Percentiles rank a stretch among this genome's conserved stretches.
These are phyloP conservation scores for Sisor rabdophorus DNA, from an alignment of 2,113 vertebrate genomes.

Conservation along the genomic window DNA sequence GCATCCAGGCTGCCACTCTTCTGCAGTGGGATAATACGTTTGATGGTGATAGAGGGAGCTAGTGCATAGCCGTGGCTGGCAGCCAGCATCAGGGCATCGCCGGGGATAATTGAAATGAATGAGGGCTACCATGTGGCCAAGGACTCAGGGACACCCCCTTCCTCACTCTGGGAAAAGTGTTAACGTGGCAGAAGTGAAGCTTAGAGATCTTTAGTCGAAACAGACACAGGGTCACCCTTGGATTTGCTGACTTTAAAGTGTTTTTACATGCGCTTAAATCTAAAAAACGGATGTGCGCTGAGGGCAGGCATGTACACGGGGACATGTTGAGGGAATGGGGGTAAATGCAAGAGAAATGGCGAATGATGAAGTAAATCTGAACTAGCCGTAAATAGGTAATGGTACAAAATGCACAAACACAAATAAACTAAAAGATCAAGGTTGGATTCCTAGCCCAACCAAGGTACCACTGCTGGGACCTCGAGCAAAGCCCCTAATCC, in stretches of 20 bases:
- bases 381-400: not conserved
- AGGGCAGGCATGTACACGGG: slow-evolving; percentile 17
- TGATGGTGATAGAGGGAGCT: slow-evolving; percentile 10
- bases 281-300: slow-evolving; percentile 30
- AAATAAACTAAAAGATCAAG: too few relatives aligned
- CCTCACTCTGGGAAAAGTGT: slow-evolving; percentile 31
- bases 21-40: not conserved
- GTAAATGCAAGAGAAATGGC: not conserved
- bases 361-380: not conserved
- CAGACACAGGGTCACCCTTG: slow-evolving; percentile 18
- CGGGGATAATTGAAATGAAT: slow-evolving; percentile 32
- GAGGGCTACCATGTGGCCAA: slow-evolving; percentile 22
- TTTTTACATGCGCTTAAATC: not conserved
- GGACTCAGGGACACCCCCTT: slow-evolving; percentile 12
- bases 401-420: too few relatives aligned
- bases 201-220: slow-evolving; percentile 3
- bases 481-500: too few relatives aligned
- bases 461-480: too few relatives aligned
- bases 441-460: too few relatives aligned
- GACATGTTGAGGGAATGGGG: not conserved
- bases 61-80: slow-evolving; percentile 10
- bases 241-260: slow-evolving; percentile 26
- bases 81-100: slow-evolving; percentile 13
- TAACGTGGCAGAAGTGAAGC: slow-evolving; percentile 34
- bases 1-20: not conserved